Evolutionary conservation across 2,888 invertebrate species (phyloP).

Genomic region (Leucophenga maculata): DNA sequence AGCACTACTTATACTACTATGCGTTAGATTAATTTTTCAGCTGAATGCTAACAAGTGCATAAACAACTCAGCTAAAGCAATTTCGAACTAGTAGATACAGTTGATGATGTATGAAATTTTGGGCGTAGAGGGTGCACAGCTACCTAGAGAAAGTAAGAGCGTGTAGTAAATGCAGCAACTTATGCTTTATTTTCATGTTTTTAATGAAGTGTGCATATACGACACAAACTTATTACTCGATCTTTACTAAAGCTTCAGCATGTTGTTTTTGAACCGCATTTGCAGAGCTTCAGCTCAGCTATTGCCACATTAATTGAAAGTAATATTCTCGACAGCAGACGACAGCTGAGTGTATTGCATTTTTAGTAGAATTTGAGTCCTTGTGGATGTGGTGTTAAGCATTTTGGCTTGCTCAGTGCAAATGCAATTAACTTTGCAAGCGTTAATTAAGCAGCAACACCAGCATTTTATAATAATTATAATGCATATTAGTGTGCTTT

Average conservation of each 20-base stretch:
- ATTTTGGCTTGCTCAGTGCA: not conserved
- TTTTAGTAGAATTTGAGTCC: too few relatives aligned
- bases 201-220: too few relatives aligned
- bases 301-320: conserved; percentile 19
- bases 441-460: too few relatives aligned
- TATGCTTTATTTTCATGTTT: too few relatives aligned
- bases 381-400: too few relatives aligned
- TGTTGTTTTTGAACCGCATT: not conserved
- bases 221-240: not conserved
- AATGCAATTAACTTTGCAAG: too few relatives aligned
- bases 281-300: conserved; percentile 9
- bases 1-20: not conserved
- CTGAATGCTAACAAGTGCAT: conserved; percentile 11
- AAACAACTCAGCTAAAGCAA: conserved; percentile 7
- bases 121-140: too few relatives aligned
- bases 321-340: not conserved
- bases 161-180: not conserved
- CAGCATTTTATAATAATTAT: too few relatives aligned
- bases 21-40: conserved; percentile 9
- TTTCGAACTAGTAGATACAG: not conserved
- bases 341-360: too few relatives aligned
- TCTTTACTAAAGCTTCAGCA: not conserved
- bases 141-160: too few relatives aligned
- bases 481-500: too few relatives aligned
- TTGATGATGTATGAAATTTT: too few relatives aligned